phyloP scores from a whole-genome alignment of 2,113 vertebrate genomes.

The Puma concolor region DNA sequence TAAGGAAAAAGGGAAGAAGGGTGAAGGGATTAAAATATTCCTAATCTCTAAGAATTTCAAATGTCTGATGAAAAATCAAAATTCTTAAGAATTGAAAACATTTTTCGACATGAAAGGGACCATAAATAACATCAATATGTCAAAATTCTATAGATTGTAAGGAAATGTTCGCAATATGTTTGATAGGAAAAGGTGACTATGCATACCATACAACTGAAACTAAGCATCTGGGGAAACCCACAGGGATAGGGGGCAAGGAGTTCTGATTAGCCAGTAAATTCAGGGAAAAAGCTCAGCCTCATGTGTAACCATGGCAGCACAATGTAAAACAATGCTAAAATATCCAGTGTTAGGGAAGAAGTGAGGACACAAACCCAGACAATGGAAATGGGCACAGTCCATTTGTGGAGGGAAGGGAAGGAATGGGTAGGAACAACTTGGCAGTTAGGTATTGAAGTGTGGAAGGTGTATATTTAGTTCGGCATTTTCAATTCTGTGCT shows the following conservation, averaged over 20 bases:
- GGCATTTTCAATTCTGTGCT: background rate
- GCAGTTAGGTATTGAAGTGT: background rate
- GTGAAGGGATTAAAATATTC: background rate
- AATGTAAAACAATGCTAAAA: background rate
- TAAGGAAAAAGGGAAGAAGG: background rate
- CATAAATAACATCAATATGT: background rate
- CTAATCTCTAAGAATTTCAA: background rate
- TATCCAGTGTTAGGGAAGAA: background rate
- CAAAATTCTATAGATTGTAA: background rate
- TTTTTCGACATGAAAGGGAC: background rate
- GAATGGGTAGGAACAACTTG: background rate
- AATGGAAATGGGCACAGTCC: background rate
- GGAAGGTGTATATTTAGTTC: background rate
- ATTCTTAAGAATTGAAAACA: background rate
- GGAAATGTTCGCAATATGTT: background rate
- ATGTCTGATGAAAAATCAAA: background rate
- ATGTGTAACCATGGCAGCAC: background rate
- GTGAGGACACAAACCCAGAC: background rate
- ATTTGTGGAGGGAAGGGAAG: background rate
- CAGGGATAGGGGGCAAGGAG: background rate
- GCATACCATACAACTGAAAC: background rate
- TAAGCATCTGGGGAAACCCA: background rate
- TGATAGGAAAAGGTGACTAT: background rate
- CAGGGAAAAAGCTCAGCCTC: background rate
- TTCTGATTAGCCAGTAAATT: background rate